Evolutionary conservation across 1,140 invertebrate species (phyloP).

Genomic region (Lerema accius): DNA sequence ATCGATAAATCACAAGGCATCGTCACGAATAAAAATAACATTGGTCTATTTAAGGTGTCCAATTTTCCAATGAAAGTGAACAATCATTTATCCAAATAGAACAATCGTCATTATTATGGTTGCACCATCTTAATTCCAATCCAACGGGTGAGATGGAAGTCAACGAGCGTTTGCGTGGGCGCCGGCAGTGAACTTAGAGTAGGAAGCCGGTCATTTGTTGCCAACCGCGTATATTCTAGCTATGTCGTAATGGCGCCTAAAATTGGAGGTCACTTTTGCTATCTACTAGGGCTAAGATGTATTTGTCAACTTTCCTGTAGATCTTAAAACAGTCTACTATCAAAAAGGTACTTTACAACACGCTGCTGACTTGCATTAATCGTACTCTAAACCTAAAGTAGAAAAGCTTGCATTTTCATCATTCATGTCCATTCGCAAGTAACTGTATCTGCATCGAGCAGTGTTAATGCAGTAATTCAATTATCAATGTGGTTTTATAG

Average conservation of each 20-base stretch:
- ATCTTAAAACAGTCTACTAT: neutral
- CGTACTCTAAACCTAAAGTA: no score
- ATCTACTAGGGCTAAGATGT: neutral
- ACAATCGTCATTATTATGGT: constrained; percentile 51
- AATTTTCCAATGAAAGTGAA: constrained; percentile 43
- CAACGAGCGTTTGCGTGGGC: constrained; percentile 64
- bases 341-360: no score
- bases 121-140: constrained; percentile 50
- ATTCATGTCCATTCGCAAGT: no score
- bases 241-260: constrained; percentile 36
- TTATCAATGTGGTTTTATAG: no score
- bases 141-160: constrained; percentile 49
- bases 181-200: constrained; percentile 68
- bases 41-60: constrained; percentile 27
- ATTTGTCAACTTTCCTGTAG: neutral
- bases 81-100: constrained; percentile 43
- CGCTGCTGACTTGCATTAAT: no score
- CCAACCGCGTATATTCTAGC: constrained; percentile 42
- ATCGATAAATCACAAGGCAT: constrained; percentile 6
- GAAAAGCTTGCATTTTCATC: no score
- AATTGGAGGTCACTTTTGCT: constrained; percentile 34
- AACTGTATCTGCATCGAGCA: no score
- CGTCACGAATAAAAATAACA: constrained; percentile 12
- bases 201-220: constrained; percentile 72
- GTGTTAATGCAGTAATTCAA: no score